These are phyloP conservation scores for Ormyrus thymus DNA, from an alignment of 2,888 invertebrate species.

Conservation along the genomic window DNA sequence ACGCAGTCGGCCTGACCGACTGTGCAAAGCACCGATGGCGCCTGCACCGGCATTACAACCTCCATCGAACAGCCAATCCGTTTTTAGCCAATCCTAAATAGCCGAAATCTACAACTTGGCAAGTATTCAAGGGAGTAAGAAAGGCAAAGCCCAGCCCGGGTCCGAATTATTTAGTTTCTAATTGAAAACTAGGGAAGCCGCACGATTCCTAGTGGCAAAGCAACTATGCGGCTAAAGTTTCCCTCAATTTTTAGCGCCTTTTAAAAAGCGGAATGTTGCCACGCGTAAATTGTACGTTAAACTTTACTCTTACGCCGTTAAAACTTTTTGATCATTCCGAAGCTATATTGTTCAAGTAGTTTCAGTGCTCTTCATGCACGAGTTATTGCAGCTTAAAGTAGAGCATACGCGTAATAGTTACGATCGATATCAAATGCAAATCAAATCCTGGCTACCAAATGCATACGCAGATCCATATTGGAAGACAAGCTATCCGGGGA, in stretches of 20 bases:
- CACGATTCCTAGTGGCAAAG: background rate
- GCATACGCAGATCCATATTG: background rate
- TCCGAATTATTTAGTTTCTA: no score
- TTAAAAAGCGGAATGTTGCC: no score
- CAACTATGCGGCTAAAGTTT: background rate
- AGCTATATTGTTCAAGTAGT: constrained; percentile 14
- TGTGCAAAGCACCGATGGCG: background rate
- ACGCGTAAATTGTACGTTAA: background rate
- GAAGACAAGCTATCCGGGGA: no score
- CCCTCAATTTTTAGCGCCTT: no score
- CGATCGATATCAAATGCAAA: constrained; percentile 38
- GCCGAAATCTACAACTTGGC: no score
- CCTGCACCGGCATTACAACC: background rate
- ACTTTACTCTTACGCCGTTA: background rate
- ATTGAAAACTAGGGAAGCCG: no score
- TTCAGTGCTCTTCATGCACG: background rate
- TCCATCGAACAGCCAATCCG: background rate
- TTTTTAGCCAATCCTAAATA: no score
- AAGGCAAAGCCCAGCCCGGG: no score
- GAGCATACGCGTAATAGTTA: constrained; percentile 4
- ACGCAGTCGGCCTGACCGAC: no score
- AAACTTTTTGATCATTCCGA: constrained; percentile 23
- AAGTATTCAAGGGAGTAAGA: no score
- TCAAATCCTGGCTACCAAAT: background rate
- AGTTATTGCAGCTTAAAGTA: constrained; percentile 13